phyloP scores from a whole-genome alignment of 1,140 invertebrate genomes.

The Drosophila nigrodunni region DNA sequence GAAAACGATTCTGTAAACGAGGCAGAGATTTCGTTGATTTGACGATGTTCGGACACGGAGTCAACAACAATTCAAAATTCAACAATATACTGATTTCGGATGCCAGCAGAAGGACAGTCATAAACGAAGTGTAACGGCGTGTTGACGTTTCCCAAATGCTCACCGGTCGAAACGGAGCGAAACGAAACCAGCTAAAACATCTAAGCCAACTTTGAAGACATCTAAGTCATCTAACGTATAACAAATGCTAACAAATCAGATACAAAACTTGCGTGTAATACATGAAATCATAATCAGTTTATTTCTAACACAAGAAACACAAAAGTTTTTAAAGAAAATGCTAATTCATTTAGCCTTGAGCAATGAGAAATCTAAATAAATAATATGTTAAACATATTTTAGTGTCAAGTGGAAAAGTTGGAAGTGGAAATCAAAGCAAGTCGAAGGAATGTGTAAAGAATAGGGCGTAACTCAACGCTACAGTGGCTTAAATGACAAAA shows the following conservation, averaged over 20 bases:
- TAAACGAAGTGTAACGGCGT: conserved; percentile 71
- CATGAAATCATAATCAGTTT: too few relatives aligned
- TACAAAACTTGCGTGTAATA: conserved; percentile 3
- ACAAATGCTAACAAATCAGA: conserved; percentile 2
- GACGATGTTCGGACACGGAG: conserved; percentile 31
- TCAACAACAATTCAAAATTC: conserved; percentile 53
- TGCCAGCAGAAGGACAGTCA: conserved; percentile 67
- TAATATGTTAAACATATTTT: too few relatives aligned
- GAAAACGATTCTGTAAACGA: conserved; percentile 23
- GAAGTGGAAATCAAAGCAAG: too few relatives aligned
- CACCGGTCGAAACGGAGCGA: conserved; percentile 31
- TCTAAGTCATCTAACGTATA: conserved; percentile 27
- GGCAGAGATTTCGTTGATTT: conserved; percentile 38
- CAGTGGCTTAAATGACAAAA: conserved; percentile 23
- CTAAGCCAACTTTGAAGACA: conserved; percentile 1
- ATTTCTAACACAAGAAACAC: too few relatives aligned
- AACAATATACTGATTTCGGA: conserved; percentile 55
- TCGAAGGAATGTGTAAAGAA: too few relatives aligned
- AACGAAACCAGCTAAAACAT: conserved; percentile 4
- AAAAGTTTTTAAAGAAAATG: too few relatives aligned
- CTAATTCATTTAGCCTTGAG: too few relatives aligned
- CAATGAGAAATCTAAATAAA: too few relatives aligned
- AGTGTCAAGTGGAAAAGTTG: too few relatives aligned
- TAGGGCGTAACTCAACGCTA: not conserved
- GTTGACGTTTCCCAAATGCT: conserved; percentile 58